A percentile compares a stretch with the other conserved stretches of the same genome.
phyloP scores from a whole-genome alignment of 2,888 invertebrate species.

The Imbricaverruca yamaguchii region DNA sequence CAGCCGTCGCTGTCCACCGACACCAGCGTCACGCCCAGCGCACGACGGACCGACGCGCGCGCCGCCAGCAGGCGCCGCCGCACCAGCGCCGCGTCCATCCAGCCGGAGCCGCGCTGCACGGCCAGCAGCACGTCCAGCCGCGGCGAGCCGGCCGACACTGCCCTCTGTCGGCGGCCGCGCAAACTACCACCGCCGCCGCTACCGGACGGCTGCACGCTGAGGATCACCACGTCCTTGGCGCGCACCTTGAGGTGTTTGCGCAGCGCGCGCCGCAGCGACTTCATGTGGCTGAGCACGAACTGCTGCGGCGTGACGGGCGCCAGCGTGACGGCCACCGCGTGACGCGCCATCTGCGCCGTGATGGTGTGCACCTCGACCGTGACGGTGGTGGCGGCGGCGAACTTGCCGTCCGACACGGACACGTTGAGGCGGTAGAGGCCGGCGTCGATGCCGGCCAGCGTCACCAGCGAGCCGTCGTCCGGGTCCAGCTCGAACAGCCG shows the following conservation, averaged over 20 bases:
- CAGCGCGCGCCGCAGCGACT: slow-evolving; percentile 29
- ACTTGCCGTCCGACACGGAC: slow-evolving; percentile 49
- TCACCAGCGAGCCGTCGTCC: slow-evolving; percentile 70
- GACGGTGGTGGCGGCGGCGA: slow-evolving; percentile 57
- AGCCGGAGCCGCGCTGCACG: slow-evolving; percentile 56
- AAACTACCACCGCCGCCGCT: not conserved
- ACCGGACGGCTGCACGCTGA: slow-evolving; percentile 58
- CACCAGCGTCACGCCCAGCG: slow-evolving; percentile 57
- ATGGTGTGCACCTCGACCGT: slow-evolving; percentile 70
- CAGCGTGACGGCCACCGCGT: slow-evolving; percentile 75
- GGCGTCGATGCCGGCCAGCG: slow-evolving; percentile 71
- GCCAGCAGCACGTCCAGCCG: slow-evolving; percentile 83
- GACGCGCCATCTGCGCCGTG: slow-evolving; percentile 74
- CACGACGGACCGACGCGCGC: slow-evolving; percentile 34
- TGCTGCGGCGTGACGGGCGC: slow-evolving; percentile 71
- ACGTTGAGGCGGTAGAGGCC: slow-evolving; percentile 66
- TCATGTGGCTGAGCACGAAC: slow-evolving; percentile 52
- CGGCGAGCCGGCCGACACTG: slow-evolving; percentile 27
- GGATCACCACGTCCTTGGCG: slow-evolving; percentile 69
- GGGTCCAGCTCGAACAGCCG: slow-evolving; percentile 67
- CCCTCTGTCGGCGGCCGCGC: not conserved
- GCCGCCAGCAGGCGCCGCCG: slow-evolving; percentile 55
- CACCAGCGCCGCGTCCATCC: slow-evolving; percentile 50
- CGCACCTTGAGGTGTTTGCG: slow-evolving; percentile 63
- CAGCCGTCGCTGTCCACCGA: slow-evolving; percentile 61